These are phyloP conservation scores for Phymorhynchus buccinoides DNA, from an alignment of 1,140 invertebrate species.

Conservation along the genomic window DNA sequence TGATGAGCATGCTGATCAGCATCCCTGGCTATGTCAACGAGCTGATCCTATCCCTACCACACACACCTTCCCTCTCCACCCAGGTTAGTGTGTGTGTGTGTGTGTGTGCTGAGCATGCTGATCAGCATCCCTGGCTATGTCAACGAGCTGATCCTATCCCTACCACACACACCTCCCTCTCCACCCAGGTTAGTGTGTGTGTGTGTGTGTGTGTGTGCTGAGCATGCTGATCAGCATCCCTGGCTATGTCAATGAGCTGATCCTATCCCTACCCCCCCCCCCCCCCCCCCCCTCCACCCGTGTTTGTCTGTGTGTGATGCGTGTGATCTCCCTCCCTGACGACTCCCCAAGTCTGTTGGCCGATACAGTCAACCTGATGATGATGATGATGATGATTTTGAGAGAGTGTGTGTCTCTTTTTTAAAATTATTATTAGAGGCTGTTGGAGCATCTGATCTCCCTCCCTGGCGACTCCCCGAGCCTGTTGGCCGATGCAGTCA, in stretches of 20 bases:
- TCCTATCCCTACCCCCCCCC: not conserved
- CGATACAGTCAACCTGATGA: too few relatives aligned
- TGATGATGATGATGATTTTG: too few relatives aligned
- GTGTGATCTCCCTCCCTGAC: too few relatives aligned
- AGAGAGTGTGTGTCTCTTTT: too few relatives aligned
- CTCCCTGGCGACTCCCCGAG: too few relatives aligned
- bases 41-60: not conserved
- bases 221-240: not conserved
- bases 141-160: not conserved
- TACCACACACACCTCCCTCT: not conserved
- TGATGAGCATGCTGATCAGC: not conserved
- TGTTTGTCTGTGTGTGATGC: not conserved
- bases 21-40: constrained; percentile 15
- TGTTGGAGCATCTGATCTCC: too few relatives aligned
- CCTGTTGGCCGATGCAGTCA: too few relatives aligned
- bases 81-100: not conserved
- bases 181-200: not conserved
- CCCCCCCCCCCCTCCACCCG: not conserved
- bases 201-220: not conserved
- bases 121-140: constrained; percentile 4
- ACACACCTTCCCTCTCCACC: not conserved
- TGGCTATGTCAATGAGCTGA: constrained; percentile 4
- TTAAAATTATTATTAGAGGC: too few relatives aligned
- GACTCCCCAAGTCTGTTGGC: too few relatives aligned
- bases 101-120: not conserved